Evolutionary conservation across 2,888 invertebrate genomes (phyloP), one percentile per base, ranked within the genome.

Genomic region (Leptarthrus brevirostris): DNA sequence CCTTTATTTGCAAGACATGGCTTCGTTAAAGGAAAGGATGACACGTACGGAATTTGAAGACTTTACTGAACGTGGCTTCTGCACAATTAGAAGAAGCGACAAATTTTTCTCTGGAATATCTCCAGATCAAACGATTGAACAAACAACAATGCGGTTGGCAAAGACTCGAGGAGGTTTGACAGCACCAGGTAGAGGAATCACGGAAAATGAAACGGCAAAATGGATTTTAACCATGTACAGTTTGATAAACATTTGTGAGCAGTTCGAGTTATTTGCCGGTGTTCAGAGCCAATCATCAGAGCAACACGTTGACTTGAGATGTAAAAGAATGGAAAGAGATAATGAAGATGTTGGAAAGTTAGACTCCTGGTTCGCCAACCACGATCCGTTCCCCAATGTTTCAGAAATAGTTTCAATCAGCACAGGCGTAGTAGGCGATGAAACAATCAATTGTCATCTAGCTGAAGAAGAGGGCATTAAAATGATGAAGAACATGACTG

Each of bases 1-100:
- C 52, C 58, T 84, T 5, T 83, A 83, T 79, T 72, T 84, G 16
- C 84, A 85, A 80, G 81, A 82, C 77, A 84, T 83, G 82, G 47
- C 69, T 8, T 24, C 75, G 12, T 12, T 44, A 10, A n/a, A 10
- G 12, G 3, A 4, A 44, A 4, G 44, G 12, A 44, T 44, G 44
- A 44, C 5, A 44, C 20, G 12, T n/a, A 66, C 53, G 8, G 53
- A 40, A 12, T 52, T 36, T 30, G 18, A 52, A n/a, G 53, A 73
- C 10, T 30, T 58, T 30, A 53, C 40, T 3, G 49, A 66, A n/a
- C 52, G 40, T 8, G 64, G 66, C 18, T 34, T n/a, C 18, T 24
- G 24, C 10, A 73, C 66, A 66, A 34, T 34, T 20, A 16, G 22
- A 6, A 64, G 24, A 40, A 36, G 74, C 36, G 58, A 77, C 56